Percentiles rank a stretch among this genome's conserved stretches.
Evolutionary conservation across 2,113 vertebrate species (phyloP).

Genomic region (Lasiurus borealis): DNA sequence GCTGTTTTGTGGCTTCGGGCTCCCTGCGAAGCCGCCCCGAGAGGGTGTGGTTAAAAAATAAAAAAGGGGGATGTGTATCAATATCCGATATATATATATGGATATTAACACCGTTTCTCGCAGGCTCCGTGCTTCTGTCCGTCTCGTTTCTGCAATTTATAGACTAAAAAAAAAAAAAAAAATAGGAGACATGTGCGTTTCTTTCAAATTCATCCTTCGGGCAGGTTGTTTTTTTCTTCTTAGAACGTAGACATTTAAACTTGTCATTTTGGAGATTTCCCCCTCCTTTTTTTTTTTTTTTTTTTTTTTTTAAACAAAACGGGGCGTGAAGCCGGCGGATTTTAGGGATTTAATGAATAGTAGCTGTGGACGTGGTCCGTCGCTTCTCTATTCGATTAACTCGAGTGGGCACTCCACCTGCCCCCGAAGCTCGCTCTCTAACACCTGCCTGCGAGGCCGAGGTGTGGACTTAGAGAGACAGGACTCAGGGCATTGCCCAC

Average conservation of each 20-base stretch:
- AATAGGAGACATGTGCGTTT: neutral
- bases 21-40: neutral
- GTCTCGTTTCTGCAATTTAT: neutral
- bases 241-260: neutral
- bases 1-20: neutral
- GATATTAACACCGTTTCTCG: neutral
- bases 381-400: neutral
- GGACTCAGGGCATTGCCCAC: neutral
- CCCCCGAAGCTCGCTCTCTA: neutral
- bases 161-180: too few species aligned
- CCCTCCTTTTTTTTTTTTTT: too few species aligned
- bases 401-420: too few species aligned
- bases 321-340: neutral
- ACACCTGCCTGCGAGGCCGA: neutral
- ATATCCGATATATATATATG: neutral
- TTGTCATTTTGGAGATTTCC: neutral
- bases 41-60: constrained; percentile 73
- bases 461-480: neutral
- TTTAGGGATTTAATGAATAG: neutral
- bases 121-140: neutral
- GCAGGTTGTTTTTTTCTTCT: neutral
- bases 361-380: too few species aligned
- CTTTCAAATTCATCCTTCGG: neutral
- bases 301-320: too few species aligned
- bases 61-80: neutral